Evolutionary conservation across 1,140 invertebrate species (phyloP).

Genomic region (Brachionus asplanchnoidis): DNA sequence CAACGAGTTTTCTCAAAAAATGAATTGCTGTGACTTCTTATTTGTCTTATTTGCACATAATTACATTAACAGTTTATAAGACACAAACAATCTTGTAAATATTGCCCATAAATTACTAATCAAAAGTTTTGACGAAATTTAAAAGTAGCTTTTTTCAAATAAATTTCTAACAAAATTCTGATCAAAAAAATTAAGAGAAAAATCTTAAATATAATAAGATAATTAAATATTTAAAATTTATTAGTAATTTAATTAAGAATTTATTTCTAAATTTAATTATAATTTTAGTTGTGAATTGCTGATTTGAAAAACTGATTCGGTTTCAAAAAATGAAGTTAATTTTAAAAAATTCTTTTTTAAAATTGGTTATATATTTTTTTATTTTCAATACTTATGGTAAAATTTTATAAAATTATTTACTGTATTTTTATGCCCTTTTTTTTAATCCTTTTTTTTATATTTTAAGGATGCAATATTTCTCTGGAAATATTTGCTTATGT

Average conservation of each 20-base stretch:
- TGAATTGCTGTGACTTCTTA: not conserved
- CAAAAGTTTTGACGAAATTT: no score
- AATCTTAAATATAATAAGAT: not conserved
- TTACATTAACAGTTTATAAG: no score
- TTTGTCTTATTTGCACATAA: no score
- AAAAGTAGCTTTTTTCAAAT: no score
- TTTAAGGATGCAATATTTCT: constrained; percentile 5
- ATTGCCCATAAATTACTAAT: no score
- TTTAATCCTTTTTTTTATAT: not conserved
- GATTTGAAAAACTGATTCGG: not conserved
- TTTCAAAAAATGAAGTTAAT: not conserved
- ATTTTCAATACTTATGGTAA: not conserved
- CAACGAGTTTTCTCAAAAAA: not conserved
- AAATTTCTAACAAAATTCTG: no score
- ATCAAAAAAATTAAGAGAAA: no score
- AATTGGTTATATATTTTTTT: not conserved
- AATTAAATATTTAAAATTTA: not conserved
- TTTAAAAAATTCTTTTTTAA: not conserved
- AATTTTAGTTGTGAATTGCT: not conserved
- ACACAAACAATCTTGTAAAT: no score
- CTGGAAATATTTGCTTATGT: not conserved
- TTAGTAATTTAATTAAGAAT: not conserved
- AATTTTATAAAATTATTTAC: not conserved
- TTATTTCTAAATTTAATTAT: not conserved
- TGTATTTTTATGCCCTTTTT: not conserved